Percentiles rank a stretch among this genome's conserved stretches.
phyloP scores from a whole-genome alignment of 2,113 vertebrate genomes.

The Zapus hudsonius region DNA sequence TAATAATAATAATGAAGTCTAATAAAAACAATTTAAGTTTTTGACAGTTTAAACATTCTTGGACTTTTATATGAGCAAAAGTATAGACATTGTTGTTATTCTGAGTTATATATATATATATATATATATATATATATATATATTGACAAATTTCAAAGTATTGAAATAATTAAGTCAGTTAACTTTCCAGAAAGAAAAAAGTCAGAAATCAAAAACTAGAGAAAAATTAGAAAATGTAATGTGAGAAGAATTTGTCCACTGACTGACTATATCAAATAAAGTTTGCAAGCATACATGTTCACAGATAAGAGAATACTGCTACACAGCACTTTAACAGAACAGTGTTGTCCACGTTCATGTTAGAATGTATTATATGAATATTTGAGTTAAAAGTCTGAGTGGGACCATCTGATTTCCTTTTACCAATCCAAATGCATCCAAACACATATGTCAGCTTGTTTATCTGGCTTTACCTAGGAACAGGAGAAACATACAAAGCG shows the following conservation, averaged over 20 bases:
- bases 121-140: too few relatives aligned
- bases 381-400: not conserved
- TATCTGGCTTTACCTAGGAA: too few relatives aligned
- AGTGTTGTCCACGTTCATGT: not conserved
- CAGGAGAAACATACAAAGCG: too few relatives aligned
- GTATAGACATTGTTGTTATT: not conserved
- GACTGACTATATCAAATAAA: not conserved
- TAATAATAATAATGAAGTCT: not conserved
- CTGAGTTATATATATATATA: not conserved
- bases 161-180: not conserved
- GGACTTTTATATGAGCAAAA: not conserved
- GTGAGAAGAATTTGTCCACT: not conserved
- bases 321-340: not conserved
- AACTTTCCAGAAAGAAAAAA: not conserved
- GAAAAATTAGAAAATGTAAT: not conserved
- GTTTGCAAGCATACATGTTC: not conserved
- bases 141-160: not conserved
- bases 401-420: not conserved
- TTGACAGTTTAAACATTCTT: not conserved
- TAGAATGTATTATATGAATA: not conserved
- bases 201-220: not conserved
- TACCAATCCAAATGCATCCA: too few relatives aligned
- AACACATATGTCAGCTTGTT: too few relatives aligned
- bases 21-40: not conserved
- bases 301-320: not conserved